A percentile compares a stretch with the other conserved stretches of the same genome.
phyloP scores from a whole-genome alignment of 2,113 vertebrate genomes.

The Colius striatus region DNA sequence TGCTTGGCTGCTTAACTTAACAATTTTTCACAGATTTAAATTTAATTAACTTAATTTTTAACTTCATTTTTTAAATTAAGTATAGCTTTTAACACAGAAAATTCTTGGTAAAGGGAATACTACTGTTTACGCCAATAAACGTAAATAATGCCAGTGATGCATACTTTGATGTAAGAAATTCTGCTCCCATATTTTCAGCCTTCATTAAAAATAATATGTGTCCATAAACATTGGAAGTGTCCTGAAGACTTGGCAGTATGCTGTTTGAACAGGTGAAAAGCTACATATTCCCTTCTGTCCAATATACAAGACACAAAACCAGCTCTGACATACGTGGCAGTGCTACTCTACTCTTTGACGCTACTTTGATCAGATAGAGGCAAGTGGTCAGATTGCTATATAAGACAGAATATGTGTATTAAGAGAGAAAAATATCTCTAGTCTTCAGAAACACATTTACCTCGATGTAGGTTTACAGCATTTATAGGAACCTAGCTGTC shows the following conservation, averaged over 20 bases:
- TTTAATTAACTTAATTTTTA: no score
- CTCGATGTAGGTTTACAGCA: not conserved
- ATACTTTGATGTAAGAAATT: not conserved
- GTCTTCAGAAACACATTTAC: not conserved
- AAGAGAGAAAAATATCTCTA: not conserved
- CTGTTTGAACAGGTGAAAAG: not conserved
- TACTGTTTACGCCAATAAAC: not conserved
- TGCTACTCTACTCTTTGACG: not conserved
- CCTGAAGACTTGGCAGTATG: not conserved
- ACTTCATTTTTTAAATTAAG: not conserved
- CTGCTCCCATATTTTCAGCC: not conserved
- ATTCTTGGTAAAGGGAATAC: not conserved
- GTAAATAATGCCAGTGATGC: not conserved
- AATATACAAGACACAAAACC: not conserved
- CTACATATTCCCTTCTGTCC: not conserved
- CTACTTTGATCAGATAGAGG: not conserved
- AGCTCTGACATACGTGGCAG: not conserved
- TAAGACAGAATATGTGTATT: not conserved
- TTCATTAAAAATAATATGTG: not conserved
- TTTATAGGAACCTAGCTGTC: not conserved
- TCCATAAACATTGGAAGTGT: not conserved
- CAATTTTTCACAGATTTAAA: not conserved
- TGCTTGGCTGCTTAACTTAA: not conserved
- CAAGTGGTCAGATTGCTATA: not conserved
- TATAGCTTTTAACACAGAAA: not conserved